A percentile compares a stretch with the other conserved stretches of the same genome.
These are phyloP conservation scores for Paedocypris micromegethes DNA, from an alignment of 2,797 vertebrate species.

Conservation along the genomic window DNA sequence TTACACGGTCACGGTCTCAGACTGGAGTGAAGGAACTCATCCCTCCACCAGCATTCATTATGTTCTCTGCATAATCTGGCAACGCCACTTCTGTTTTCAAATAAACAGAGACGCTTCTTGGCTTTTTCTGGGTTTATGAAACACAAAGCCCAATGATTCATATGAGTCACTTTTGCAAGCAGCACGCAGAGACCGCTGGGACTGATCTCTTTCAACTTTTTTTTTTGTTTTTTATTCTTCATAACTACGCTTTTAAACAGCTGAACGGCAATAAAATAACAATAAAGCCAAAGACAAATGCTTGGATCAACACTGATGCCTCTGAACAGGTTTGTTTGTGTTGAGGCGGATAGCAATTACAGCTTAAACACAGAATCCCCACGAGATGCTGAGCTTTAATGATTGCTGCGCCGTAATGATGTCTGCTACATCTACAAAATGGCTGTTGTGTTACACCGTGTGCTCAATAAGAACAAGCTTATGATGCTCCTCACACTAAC, in stretches of 20 bases:
- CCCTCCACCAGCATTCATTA: conserved; percentile 7
- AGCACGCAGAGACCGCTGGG: background rate
- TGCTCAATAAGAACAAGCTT: background rate
- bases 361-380: conserved; percentile 31
- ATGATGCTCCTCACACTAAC: conserved; percentile 8
- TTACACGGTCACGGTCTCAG: conserved; percentile 12
- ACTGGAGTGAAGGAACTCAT: background rate
- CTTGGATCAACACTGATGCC: conserved; percentile 20
- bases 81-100: background rate
- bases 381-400: conserved; percentile 23
- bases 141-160: background rate
- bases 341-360: conserved; percentile 31
- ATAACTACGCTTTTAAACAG: background rate
- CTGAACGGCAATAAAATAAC: conserved; percentile 3
- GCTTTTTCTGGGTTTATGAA: background rate
- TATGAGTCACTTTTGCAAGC: background rate
- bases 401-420: conserved; percentile 8
- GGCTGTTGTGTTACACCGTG: conserved; percentile 8
- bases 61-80: conserved; percentile 6
- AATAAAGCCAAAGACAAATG: conserved; percentile 1
- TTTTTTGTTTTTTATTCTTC: background rate
- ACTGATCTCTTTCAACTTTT: background rate
- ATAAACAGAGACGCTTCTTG: conserved; percentile 1
- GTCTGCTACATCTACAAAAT: conserved; percentile 12
- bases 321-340: conserved; percentile 29